Percentiles rank a stretch among this genome's conserved stretches.
Conservation (phyloP, 2,797 vertebrate species). For the Aphelocoma californica region DNA sequence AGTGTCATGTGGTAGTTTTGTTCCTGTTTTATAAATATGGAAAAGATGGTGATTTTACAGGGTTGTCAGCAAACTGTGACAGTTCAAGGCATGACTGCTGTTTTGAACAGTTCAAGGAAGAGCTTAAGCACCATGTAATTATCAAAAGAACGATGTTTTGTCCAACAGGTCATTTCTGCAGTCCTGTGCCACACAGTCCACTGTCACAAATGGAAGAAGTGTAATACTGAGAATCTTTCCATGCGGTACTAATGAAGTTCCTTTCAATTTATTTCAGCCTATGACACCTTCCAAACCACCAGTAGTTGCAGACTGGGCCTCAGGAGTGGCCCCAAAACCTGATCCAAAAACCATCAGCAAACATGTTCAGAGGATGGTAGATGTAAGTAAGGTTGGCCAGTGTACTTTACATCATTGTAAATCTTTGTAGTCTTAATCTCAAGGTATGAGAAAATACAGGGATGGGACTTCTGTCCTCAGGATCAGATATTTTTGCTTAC, state of each 20-base stretch:
- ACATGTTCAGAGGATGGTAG: slow-evolving; percentile 93
- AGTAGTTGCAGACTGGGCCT: slow-evolving; percentile 92
- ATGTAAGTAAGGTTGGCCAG: slow-evolving; percentile 78
- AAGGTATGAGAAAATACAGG: background rate
- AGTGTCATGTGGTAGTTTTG: background rate
- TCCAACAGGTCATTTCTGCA: background rate
- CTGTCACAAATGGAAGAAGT: background rate
- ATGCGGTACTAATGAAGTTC: background rate
- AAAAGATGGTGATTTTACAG: background rate
- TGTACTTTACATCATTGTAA: background rate
- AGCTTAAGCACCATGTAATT: background rate
- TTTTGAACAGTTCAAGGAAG: background rate
- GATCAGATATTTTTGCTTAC: background rate
- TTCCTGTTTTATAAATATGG: background rate
- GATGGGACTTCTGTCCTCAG: background rate
- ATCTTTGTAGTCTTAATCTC: background rate
- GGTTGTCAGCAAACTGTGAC: background rate
- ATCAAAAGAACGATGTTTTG: background rate
- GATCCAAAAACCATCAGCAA: slow-evolving; percentile 95
- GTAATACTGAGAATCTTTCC: background rate
- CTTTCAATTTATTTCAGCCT: slow-evolving; percentile 78
- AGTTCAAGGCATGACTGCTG: background rate
- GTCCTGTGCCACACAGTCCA: background rate
- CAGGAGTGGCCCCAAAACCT: slow-evolving; percentile 91
- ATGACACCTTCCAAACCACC: slow-evolving; percentile 90